Evolutionary conservation across 1,140 invertebrate genomes (phyloP).

Genomic region (Phymorhynchus buccinoides): DNA sequence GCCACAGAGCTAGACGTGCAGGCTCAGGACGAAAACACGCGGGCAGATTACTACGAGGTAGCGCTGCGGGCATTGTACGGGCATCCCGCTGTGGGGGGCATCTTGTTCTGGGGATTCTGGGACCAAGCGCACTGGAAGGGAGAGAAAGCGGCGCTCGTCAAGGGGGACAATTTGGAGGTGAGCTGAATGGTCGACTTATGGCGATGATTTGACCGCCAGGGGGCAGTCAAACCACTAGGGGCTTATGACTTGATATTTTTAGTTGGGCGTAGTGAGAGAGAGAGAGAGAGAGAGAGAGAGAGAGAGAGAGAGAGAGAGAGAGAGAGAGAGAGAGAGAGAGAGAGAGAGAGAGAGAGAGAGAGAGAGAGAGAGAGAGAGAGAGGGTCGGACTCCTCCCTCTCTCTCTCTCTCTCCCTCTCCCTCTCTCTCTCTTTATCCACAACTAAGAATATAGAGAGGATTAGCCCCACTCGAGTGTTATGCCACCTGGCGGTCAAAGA

Average conservation of each 20-base stretch:
- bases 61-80: constrained; percentile 29
- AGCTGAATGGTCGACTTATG: too few relatives aligned
- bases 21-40: constrained; percentile 26
- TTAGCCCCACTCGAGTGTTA: too few relatives aligned
- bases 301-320: neutral
- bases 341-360: neutral
- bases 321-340: neutral
- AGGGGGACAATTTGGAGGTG: neutral
- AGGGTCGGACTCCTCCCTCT: neutral
- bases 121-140: constrained; percentile 36
- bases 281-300: neutral
- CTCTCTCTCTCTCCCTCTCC: too few relatives aligned
- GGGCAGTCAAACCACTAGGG: too few relatives aligned
- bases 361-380: neutral
- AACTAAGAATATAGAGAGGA: too few relatives aligned
- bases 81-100: constrained; percentile 44
- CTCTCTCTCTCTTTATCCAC: too few relatives aligned
- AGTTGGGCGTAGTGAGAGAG: too few relatives aligned
- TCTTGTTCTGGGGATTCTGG: constrained; percentile 51
- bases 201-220: too few relatives aligned
- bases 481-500: too few relatives aligned
- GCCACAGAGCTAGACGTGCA: constrained; percentile 45
- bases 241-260: too few relatives aligned
- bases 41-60: constrained; percentile 43
- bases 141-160: constrained; percentile 20